Conservation (phyloP, 2,888 invertebrate genomes). For the Pseudococcus longispinus region DNA sequence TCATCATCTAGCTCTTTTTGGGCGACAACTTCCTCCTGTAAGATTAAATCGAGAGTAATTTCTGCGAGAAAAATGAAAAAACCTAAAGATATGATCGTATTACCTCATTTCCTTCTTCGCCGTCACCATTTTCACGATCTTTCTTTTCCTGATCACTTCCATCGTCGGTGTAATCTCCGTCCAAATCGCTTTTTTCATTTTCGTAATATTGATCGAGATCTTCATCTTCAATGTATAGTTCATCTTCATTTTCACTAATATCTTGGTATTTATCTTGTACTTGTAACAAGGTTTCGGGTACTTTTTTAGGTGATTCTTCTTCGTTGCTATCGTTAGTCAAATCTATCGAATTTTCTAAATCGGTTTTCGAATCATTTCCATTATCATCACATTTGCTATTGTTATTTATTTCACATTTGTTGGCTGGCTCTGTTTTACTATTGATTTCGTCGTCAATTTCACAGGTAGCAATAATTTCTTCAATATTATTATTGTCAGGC, state of each 20-base stretch:
- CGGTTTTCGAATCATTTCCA: not conserved
- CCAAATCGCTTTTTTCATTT: constrained; percentile 22
- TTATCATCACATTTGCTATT: constrained; percentile 42
- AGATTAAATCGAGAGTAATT: not conserved
- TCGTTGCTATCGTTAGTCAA: constrained; percentile 18
- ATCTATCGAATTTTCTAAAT: constrained; percentile 2
- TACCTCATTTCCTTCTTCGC: constrained; percentile 68
- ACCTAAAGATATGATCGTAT: not conserved
- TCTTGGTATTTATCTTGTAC: constrained; percentile 21
- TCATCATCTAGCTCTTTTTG: constrained; percentile 70
- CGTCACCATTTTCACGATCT: constrained; percentile 76
- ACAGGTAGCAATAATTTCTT: not conserved
- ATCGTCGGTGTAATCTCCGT: constrained; percentile 58
- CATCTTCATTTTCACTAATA: constrained; percentile 27
- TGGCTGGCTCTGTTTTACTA: not conserved
- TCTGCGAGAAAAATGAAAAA: not conserved
- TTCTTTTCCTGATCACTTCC: constrained; percentile 65
- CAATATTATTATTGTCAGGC: not conserved
- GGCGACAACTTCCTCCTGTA: constrained; percentile 43
- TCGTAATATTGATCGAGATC: constrained; percentile 1
- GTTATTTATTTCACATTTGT: constrained; percentile 35
- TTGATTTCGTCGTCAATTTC: not conserved
- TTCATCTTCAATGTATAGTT: constrained; percentile 17
- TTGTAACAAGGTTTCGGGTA: not conserved
- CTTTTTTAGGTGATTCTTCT: not conserved